Percentiles rank a stretch among this genome's conserved stretches.
These are phyloP conservation scores for Gnatocerus cornutus DNA, from an alignment of 2,888 invertebrate genomes.

Conservation along the genomic window DNA sequence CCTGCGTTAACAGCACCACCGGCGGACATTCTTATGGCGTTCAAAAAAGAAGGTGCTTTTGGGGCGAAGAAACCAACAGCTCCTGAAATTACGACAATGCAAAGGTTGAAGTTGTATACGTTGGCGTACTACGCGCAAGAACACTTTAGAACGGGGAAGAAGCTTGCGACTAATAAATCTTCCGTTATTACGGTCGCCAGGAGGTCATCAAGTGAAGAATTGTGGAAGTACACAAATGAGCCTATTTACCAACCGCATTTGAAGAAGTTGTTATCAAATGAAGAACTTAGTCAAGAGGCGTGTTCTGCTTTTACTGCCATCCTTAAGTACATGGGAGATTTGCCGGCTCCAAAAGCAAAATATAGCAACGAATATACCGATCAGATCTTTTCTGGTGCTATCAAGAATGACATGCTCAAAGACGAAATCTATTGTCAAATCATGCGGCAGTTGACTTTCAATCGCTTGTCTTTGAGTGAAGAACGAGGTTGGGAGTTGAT, in stretches of 20 bases:
- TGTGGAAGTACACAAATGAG: slow-evolving; percentile 89
- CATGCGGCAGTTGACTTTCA: slow-evolving; percentile 94
- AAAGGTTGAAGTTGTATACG: slow-evolving; percentile 84
- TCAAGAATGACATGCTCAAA: slow-evolving; percentile 83
- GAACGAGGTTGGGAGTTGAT: slow-evolving; percentile 96
- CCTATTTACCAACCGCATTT: slow-evolving; percentile 88
- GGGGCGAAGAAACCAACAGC: slow-evolving; percentile 70
- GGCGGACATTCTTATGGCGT: slow-evolving; percentile 77
- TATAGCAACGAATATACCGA: slow-evolving; percentile 90
- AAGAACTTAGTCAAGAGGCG: slow-evolving; percentile 82
- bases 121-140: slow-evolving; percentile 88
- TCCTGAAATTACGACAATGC: slow-evolving; percentile 72
- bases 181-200: slow-evolving; percentile 80
- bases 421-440: slow-evolving; percentile 96
- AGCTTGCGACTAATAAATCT: slow-evolving; percentile 75
- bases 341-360: slow-evolving; percentile 86
- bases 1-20: slow-evolving; percentile 87
- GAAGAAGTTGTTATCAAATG: slow-evolving; percentile 82
- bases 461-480: slow-evolving; percentile 87
- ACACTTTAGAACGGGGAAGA: slow-evolving; percentile 78
- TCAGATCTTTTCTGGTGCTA: slow-evolving; percentile 86
- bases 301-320: slow-evolving; percentile 84
- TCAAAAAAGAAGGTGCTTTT: slow-evolving; percentile 75
- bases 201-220: slow-evolving; percentile 78
- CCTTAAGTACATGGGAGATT: slow-evolving; percentile 93